A percentile compares a stretch with the other conserved stretches of the same genome.
These are phyloP conservation scores for Mythimna ferrago DNA, from an alignment of 2,888 invertebrate genomes.

Conservation along the genomic window DNA sequence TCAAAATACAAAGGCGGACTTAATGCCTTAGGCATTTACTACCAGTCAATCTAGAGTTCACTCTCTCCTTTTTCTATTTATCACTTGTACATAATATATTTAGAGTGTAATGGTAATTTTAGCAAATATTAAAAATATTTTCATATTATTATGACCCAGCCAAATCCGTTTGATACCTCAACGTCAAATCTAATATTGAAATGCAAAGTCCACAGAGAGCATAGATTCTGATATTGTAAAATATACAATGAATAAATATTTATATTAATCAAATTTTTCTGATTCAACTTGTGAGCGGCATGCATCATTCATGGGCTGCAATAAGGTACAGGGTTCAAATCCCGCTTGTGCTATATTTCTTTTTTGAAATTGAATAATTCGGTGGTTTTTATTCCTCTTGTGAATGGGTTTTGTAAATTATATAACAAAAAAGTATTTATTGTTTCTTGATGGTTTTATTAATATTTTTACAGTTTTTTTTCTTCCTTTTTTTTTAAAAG, in stretches of 20 bases:
- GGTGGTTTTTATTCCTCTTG: background rate
- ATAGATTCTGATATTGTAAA: slow-evolving; percentile 27
- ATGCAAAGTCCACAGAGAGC: slow-evolving; percentile 27
- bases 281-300: slow-evolving; percentile 44
- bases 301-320: slow-evolving; percentile 61
- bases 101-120: too few relatives aligned
- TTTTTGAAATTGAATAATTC: slow-evolving; percentile 22
- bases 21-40: too few relatives aligned
- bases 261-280: slow-evolving; percentile 55
- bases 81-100: too few relatives aligned
- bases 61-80: too few relatives aligned
- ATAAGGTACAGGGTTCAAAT: slow-evolving; percentile 34
- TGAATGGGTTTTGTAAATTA: background rate
- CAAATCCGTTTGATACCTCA: background rate
- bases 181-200: slow-evolving; percentile 9
- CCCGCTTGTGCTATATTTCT: slow-evolving; percentile 33
- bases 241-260: slow-evolving; percentile 57
- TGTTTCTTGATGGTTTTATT: background rate
- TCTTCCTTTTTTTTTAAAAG: too few relatives aligned
- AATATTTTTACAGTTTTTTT: too few relatives aligned
- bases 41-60: too few relatives aligned
- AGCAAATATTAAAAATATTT: too few relatives aligned
- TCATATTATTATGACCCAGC: background rate
- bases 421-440: background rate
- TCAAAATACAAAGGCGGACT: too few relatives aligned